Evolutionary conservation across 2,888 invertebrate species (phyloP).

Genomic region (Orthosia incerta): DNA sequence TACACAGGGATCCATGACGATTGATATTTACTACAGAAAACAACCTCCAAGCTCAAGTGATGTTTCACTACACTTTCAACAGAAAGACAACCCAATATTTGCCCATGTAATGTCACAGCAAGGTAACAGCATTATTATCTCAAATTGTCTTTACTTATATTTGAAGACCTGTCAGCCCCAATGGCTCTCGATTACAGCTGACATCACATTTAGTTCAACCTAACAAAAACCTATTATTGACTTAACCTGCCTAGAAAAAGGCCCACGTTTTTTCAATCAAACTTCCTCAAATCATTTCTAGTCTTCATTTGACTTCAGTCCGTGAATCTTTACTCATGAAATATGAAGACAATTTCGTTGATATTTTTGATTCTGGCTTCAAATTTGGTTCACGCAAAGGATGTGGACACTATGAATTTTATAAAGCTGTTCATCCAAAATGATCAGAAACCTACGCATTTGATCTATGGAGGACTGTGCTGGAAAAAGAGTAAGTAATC

Average conservation of each 20-base stretch:
- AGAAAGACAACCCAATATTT: background rate
- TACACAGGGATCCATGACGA: too few species aligned
- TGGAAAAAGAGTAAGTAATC: conserved; percentile 75
- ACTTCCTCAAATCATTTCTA: background rate
- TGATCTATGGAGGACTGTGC: conserved; percentile 74
- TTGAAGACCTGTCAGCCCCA: conserved; percentile 43
- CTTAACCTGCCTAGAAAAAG: conserved; percentile 32
- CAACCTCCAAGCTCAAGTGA: too few species aligned
- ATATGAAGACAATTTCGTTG: conserved; percentile 34
- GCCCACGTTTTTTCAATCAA: background rate
- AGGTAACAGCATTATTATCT: conserved; percentile 21
- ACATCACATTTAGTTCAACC: conserved; percentile 35
- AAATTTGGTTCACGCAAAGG: conserved; percentile 43
- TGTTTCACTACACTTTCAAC: too few species aligned
- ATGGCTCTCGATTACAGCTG: conserved; percentile 41
- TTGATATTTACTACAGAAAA: too few species aligned
- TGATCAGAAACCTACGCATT: conserved; percentile 76
- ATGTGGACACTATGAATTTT: conserved; percentile 66
- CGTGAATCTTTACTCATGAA: background rate
- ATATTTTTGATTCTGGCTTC: conserved; percentile 29
- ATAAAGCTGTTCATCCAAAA: conserved; percentile 75
- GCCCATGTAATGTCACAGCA: background rate
- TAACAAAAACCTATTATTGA: conserved; percentile 27
- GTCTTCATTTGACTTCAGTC: conserved; percentile 6
- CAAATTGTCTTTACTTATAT: conserved; percentile 47